Percentiles rank a stretch among this genome's conserved stretches.
phyloP scores from a whole-genome alignment of 2,888 invertebrate genomes.

The Tyria jacobaeae region DNA sequence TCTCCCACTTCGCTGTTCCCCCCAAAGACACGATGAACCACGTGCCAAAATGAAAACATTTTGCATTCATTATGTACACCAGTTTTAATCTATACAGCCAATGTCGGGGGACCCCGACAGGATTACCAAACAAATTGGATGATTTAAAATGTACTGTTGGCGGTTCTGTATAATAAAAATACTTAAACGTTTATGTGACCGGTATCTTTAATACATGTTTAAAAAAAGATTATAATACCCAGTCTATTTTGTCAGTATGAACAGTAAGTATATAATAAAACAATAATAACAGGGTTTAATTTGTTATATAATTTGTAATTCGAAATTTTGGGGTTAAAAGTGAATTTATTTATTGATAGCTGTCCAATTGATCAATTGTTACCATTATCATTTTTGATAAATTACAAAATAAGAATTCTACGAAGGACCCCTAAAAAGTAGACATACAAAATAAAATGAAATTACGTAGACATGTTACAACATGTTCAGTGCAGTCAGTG shows the following conservation, averaged over 20 bases:
- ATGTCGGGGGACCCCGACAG: conserved; percentile 48
- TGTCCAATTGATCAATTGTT: too few relatives aligned
- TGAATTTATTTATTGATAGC: too few relatives aligned
- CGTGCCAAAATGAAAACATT: conserved; percentile 58
- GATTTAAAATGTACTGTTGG: conserved; percentile 52
- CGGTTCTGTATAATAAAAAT: conserved; percentile 36
- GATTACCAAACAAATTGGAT: conserved; percentile 60
- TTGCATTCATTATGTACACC: conserved; percentile 57
- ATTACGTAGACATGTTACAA: background rate
- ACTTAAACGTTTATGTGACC: conserved; percentile 1
- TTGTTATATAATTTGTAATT: too few relatives aligned
- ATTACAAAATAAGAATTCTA: background rate
- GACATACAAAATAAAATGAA: conserved; percentile 3
- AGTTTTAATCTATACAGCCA: conserved; percentile 52
- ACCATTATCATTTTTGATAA: too few relatives aligned
- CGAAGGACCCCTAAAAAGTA: background rate
- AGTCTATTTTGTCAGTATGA: background rate
- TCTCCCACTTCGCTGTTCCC: conserved; percentile 9
- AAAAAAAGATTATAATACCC: background rate
- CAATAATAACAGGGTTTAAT: too few relatives aligned
- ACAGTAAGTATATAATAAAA: background rate
- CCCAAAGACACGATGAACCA: conserved; percentile 17
- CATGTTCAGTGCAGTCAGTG: background rate
- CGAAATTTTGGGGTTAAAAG: too few relatives aligned
- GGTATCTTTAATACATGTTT: background rate